Base-by-base conservation (phyloP, 2,888 invertebrate species). In the Aradus depressus region DNA sequence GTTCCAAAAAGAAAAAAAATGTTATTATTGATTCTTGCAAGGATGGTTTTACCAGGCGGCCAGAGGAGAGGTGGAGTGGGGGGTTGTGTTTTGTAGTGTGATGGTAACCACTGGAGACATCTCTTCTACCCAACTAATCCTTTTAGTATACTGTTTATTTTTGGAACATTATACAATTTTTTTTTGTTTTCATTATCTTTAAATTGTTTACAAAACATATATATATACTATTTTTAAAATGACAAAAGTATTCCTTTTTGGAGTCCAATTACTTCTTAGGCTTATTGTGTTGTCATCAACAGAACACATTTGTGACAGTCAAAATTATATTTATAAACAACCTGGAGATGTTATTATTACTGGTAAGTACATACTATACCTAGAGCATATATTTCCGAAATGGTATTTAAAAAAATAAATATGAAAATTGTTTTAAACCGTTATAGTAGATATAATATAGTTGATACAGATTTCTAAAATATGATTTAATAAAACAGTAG, bases 341-440 rank as follows among this genome's bases (percentile, higher is more conserved):
- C 57, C 53, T 5, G 61, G 61, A 28, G 55, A 61, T 41, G 60
- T 57, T 23, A 53, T 55, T 31, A 49, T 61, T 37, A 52, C 57
- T 48, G 60, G 61, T 60, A 52, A 53, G 49, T 21, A 26, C 8
- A 31, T 10, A 31, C 12, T 35, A n/a, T 50, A n/a, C 19, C 18
- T 10, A n/a, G 4, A 16, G 22, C 12, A 44, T 16, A 44, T 4
- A 16, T n/a, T n/a, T 6, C 6, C 16, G 12, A 16, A 22, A 12
- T 14, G 10, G 12, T 19, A 38, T n/a, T 14, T 16, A 19, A 5
- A 41, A 22, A 47, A 22, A 47, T 23, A 47, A 39, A 4, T 47
- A 21, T 44, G 28, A 8, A 10, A 6, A 28, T 28, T 10, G 8
- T 6, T 10, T 6, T 28, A 10, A 28, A 28, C 12, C 8, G 8